Evolutionary conservation across 1,140 invertebrate genomes (phyloP), one percentile per base, ranked within the genome.

Genomic region (Cotesia vestalis): DNA sequence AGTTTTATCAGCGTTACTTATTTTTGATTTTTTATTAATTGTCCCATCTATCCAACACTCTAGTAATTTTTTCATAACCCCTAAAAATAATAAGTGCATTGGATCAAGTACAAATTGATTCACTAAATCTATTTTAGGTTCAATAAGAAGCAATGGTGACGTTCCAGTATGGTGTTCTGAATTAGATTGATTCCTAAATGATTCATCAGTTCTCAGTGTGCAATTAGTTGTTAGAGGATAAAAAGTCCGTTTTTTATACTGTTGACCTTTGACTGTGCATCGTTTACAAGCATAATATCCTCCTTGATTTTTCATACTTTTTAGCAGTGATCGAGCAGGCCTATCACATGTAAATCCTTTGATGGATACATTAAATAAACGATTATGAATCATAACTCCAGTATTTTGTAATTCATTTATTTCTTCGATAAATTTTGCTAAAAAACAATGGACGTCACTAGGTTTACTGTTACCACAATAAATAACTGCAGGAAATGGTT

Each of bases 61-160:
- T 55, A 75, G 35, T 35, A 75, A 46, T 66, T 75, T 73, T 55
- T 75, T 72, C 57, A 70, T 75, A 1, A 67, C 59, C 17, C 70
- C 67, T 60, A 70, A 55, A 53, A 20, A 72, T 14, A 34, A 27
- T 17, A 73, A 40, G 60, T 73, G 72, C 72, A 74, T 67, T 11
- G 57, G 66, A 71, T 76, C 75, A 1, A 76, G 53, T n/a, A 67
- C 52, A 55, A 75, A 75, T 12, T 9, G 14, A 9, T 8, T 36
- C 12, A 75, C 66, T 72, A 77, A 73, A 40, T 78, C 53, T 6
- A 76, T 64, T 20, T 34, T 9, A 36, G 75, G 72, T 55, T 60
- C 12, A 12, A 78, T 74, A n/a, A 51, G 11, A 2, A 75, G 20
- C 40, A 78, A 66, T 3, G 74, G 73, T 38, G 75, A 75, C 12